Evolutionary conservation across 2,888 invertebrate species (phyloP), one percentile per base, ranked within the genome.

Genomic region (Cabera pusaria): DNA sequence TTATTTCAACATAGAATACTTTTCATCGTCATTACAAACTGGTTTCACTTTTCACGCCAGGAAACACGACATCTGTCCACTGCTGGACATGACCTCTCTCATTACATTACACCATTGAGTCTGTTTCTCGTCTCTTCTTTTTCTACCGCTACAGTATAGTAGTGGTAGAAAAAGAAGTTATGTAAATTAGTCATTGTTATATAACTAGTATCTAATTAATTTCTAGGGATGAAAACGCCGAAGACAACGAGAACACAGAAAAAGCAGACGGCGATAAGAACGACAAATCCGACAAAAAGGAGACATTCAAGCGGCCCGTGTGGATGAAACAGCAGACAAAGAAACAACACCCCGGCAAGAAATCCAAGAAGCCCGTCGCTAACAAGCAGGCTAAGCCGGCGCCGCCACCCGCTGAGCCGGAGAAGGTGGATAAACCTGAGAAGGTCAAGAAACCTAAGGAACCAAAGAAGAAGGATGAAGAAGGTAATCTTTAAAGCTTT

Each of bases 231-330:
- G 90, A 90, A 31, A 91, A 91, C 45, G 90, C 89, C 24, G 90
- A 88, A n/a, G 90, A 90, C 17, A 91, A 86, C 6, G 90, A 81
- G 12, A 87, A 64, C 23, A 51, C 64, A 2, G 84, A 85, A 18
- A 85, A 82, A 32, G 77, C 77, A 22, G 78, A 88, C 74, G 75
- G 69, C 63, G 73, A 87, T 69, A 69, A 90, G 71, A 74, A 70
- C 39, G 90, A 90, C 39, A 90, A 83, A 72, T 74, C 69, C 40
- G 90, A 90, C 38, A 90, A 83, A 41, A 88, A 90, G 33, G 73
- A 85, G 40, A 81, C 89, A 1, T 89, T 85, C 22, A 95, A 95
- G 64, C 92, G 95, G 66, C 94, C 96, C 1, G 70, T 70, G 1
- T 70, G 70, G 70, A 70, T 70, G 70, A 70, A 70, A 24, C 63